phyloP scores from a whole-genome alignment of 1,140 invertebrate species.

The Ditylenchus dipsaci region DNA sequence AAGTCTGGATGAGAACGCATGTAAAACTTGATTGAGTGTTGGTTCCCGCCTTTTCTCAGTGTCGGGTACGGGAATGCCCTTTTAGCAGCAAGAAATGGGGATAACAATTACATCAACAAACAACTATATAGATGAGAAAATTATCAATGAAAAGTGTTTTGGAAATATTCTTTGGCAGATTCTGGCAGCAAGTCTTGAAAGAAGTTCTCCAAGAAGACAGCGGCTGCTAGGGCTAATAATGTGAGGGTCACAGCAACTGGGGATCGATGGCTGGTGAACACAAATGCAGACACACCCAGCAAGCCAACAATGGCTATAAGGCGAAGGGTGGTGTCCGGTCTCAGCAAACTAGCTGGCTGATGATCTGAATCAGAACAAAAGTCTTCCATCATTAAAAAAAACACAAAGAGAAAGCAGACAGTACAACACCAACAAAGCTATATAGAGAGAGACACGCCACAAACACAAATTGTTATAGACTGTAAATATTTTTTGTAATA shows the following conservation, averaged over 20 bases:
- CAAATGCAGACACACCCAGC: slow-evolving; percentile 40
- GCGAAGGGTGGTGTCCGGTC: slow-evolving; percentile 45
- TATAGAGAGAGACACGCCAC: slow-evolving; percentile 3
- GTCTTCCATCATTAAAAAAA: neutral
- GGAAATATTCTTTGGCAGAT: neutral
- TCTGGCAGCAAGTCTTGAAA: slow-evolving; percentile 5
- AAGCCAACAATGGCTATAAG: slow-evolving; percentile 44
- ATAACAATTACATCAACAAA: neutral
- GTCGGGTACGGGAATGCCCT: too few relatives aligned
- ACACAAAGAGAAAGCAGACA: slow-evolving; percentile 3
- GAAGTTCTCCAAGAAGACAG: slow-evolving; percentile 39
- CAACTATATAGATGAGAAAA: neutral
- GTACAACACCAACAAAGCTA: slow-evolving; percentile 17
- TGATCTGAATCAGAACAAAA: slow-evolving; percentile 38
- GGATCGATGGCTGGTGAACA: slow-evolving; percentile 38
- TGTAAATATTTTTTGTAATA: slow-evolving; percentile 9
- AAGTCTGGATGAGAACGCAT: too few relatives aligned
- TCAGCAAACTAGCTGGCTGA: slow-evolving; percentile 22
- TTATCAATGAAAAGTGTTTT: neutral
- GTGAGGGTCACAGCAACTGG: slow-evolving; percentile 32
- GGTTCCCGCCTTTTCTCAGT: too few relatives aligned
- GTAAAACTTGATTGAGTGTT: too few relatives aligned
- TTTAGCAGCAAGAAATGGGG: neutral
- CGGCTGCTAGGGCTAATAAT: slow-evolving; percentile 28
- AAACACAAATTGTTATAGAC: neutral